A percentile compares a stretch with the other conserved stretches of the same genome.
Evolutionary conservation across 2,797 vertebrate genomes (phyloP).

Genomic region (Pachyuromys duprasi): DNA sequence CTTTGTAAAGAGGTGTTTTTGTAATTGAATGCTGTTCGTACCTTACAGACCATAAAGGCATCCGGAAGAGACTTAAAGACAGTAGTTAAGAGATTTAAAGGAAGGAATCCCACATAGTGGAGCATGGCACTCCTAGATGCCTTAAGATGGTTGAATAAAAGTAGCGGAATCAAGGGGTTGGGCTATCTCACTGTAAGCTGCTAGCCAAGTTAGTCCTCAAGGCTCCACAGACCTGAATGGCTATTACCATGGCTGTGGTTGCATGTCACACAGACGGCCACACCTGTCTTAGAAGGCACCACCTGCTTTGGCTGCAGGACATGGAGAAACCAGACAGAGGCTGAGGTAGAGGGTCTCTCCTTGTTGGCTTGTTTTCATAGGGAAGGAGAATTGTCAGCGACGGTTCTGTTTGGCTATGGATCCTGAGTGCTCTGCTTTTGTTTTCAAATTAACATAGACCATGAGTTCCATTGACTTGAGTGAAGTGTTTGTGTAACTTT

Average conservation of each 20-base stretch:
- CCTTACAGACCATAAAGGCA: background rate
- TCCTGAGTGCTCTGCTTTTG: background rate
- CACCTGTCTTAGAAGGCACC: background rate
- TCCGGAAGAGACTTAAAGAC: background rate
- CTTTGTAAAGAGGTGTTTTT: background rate
- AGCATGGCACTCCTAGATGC: background rate
- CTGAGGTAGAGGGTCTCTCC: background rate
- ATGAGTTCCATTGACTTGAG: background rate
- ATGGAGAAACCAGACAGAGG: background rate
- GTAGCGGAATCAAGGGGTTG: too few species aligned
- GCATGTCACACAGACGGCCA: background rate
- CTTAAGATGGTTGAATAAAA: background rate
- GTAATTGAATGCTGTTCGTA: background rate
- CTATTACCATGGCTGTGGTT: background rate
- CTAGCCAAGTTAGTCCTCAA: background rate
- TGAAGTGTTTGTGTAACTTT: slow-evolving; percentile 28
- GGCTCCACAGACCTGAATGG: background rate
- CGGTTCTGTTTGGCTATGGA: background rate
- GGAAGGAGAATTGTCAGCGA: background rate
- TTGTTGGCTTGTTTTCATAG: background rate
- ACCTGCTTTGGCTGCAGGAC: background rate
- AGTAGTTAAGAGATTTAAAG: background rate
- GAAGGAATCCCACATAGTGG: background rate
- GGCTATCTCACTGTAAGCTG: background rate
- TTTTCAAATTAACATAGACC: background rate